Evolutionary conservation across 1,140 invertebrate genomes (phyloP).

Genomic region (Limonius californicus): DNA sequence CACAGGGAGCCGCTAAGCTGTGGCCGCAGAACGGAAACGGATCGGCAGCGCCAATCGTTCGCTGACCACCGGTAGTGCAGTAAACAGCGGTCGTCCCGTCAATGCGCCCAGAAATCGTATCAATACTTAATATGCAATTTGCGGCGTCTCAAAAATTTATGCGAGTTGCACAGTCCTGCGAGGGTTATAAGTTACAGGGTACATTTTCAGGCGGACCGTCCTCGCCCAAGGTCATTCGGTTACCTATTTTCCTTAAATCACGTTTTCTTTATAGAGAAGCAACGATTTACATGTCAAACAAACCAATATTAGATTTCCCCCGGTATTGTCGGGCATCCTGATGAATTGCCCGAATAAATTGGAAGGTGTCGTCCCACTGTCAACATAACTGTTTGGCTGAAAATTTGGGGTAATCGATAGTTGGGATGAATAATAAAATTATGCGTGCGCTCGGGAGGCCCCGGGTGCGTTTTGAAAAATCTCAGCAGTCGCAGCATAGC

Average conservation of each 20-base stretch:
- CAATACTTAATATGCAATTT: slow-evolving; percentile 19
- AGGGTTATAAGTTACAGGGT: slow-evolving; percentile 11
- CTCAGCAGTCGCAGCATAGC: too few species aligned
- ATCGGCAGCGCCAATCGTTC: neutral
- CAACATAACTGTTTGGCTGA: neutral
- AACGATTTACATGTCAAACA: slow-evolving; percentile 17
- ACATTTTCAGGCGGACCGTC: neutral
- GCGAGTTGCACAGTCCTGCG: slow-evolving; percentile 3
- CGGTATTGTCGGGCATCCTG: slow-evolving; percentile 4
- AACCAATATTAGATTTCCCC: slow-evolving; percentile 11
- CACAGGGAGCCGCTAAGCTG: slow-evolving; percentile 2
- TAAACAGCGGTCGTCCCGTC: slow-evolving; percentile 11
- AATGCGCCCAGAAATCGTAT: slow-evolving; percentile 12
- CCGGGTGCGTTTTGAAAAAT: too few species aligned
- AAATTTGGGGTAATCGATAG: neutral
- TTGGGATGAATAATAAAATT: neutral
- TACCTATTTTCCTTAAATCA: slow-evolving; percentile 1
- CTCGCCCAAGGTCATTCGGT: neutral
- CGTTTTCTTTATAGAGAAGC: slow-evolving; percentile 6
- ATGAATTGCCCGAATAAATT: neutral
- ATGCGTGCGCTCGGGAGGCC: neutral
- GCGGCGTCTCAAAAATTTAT: slow-evolving; percentile 15
- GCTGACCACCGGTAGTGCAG: slow-evolving; percentile 1
- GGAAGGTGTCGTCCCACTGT: neutral
- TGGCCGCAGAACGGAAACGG: neutral